Evolutionary conservation across 2,113 vertebrate genomes (phyloP), one percentile per base, ranked within the genome.

Genomic region (Xenopus laevis): DNA sequence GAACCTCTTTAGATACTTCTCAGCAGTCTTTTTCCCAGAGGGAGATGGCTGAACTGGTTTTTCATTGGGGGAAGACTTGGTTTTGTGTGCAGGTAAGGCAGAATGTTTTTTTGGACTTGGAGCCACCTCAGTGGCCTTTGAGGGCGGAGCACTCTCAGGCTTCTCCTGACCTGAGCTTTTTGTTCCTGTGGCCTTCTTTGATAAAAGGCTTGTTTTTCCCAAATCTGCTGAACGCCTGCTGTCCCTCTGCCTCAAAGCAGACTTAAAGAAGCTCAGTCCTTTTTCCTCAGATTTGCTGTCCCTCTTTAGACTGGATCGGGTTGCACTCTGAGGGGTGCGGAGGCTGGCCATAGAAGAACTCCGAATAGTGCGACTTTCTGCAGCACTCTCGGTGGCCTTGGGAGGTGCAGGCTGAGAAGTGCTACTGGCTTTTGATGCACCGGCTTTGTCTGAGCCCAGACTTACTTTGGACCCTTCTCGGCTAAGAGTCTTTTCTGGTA

Each of bases 291-390:
- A 94, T 75, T 95, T 98, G 88, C 94, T 94, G 87, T 92, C 86
- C 71, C 95, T 90, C 82, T 93, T 95, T 68, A 96, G 75, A 10
- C 92, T 92, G 0, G 89, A 81, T 0, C 86, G 91, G 9, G 82
- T 62, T 0, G 85, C 89, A 0, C 84, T 75, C 0, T 87, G 92
- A 1, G 95, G 95, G 0, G 96, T 96, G 2, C 94, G 93, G 78
- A 98, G 88, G 84, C 89, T 98, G 12, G 97, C 95, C 88, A 97
- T 92, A 2, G 97, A 99, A 16, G 94, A 96, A 64, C 96, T 98
- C 77, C 94, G 86, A 7, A 96, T 85, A 0, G 93, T 89, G 71
- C 77, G 90, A 79, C 86, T 84, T 2, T 97, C 94, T 0, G 50
- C 68, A 0, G 88, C 78, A 79, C 77, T 77, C 82, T 95, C 86